Base-by-base conservation (phyloP, 2,797 vertebrate genomes). In the Neoniphon sammara region DNA sequence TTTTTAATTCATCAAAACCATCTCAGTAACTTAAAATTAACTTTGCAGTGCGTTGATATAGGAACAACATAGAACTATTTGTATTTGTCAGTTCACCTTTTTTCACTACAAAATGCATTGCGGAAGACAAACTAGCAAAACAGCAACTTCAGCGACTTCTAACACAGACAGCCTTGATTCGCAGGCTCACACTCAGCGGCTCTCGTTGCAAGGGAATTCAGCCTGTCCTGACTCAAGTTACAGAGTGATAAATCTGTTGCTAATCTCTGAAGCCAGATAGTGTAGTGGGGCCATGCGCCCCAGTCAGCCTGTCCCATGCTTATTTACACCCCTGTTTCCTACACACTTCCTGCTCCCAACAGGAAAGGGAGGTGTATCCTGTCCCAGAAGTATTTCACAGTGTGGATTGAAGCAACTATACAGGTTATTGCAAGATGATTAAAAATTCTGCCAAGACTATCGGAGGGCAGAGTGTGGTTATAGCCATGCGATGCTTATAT, bases 161-260 rank as follows among this genome's bases (percentile, higher is more conserved):
- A 44, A 73, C 80, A 79, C 79, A 66, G 79, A 46, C 80, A 59
- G 70, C 68, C 74, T 78, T 52, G 73, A 66, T 87, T 89, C 80
- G 87, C 84, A 85, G 83, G 73, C 85, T 89, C 82, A 77, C 88
- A 89, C 88, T 84, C 85, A 70, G 78, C 88, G 82, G 80, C 90
- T 89, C 87, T 87, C 82, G 78, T 89, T 87, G 84, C 88, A 86
- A 31, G 82, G 80, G 87, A 88, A 90, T 86, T 85, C 78, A 72
- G 85, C 75, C 81, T 85, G 82, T 67, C 74, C 74, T 79, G 86
- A 91, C 89, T 93, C 86, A 80, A 80, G 67, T 93, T 91, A 89
- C 91, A 90, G 82, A 83, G 90, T 91, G 91, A 93, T 94, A 94
- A 92, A 94, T 93, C 80, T 90, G 87, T 73, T 91, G 88, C 91